Percentiles rank a stretch among this genome's conserved stretches.
Conservation (phyloP, 2,888 invertebrate species). For the Drosophila rellima region DNA sequence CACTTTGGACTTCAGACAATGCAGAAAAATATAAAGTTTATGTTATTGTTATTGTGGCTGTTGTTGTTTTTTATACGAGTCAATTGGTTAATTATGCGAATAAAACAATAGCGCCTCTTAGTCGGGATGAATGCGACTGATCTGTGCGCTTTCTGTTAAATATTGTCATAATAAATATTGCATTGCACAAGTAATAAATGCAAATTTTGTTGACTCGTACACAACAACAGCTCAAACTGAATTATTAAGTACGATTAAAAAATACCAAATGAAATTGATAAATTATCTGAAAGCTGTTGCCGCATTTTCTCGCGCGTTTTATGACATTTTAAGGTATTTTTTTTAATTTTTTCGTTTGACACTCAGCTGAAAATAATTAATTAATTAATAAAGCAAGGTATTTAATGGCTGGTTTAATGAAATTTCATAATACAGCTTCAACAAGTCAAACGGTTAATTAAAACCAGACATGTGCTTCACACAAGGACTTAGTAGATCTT, state of each 20-base stretch:
- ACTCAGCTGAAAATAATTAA: conserved; percentile 25
- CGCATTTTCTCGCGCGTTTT: conserved; percentile 3
- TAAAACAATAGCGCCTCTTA: conserved; percentile 28
- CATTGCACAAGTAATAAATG: conserved; percentile 51
- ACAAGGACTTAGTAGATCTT: conserved; percentile 10
- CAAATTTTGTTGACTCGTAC: conserved; percentile 32
- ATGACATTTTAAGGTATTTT: neutral
- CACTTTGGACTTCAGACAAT: neutral
- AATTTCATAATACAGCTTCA: conserved; percentile 2
- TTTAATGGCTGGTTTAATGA: conserved; percentile 5
- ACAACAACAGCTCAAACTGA: conserved; percentile 48
- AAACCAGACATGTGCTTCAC: neutral
- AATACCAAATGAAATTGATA: conserved; percentile 40
- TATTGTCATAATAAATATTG: conserved; percentile 76
- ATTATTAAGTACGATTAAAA: conserved; percentile 61
- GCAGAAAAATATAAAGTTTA: neutral
- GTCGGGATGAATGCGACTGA: conserved; percentile 25
- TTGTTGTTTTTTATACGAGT: conserved; percentile 29
- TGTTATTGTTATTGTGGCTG: neutral
- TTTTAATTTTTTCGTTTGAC: conserved; percentile 10
- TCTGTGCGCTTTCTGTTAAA: conserved; percentile 42
- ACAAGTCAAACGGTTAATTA: conserved; percentile 22
- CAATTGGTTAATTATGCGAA: conserved; percentile 58
- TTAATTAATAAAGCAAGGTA: conserved; percentile 30
- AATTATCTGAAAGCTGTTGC: conserved; percentile 28